Percentiles rank a stretch among this genome's conserved stretches.
Evolutionary conservation across 2,888 invertebrate species (phyloP).

Genomic region (Meghimatium bilineatum): DNA sequence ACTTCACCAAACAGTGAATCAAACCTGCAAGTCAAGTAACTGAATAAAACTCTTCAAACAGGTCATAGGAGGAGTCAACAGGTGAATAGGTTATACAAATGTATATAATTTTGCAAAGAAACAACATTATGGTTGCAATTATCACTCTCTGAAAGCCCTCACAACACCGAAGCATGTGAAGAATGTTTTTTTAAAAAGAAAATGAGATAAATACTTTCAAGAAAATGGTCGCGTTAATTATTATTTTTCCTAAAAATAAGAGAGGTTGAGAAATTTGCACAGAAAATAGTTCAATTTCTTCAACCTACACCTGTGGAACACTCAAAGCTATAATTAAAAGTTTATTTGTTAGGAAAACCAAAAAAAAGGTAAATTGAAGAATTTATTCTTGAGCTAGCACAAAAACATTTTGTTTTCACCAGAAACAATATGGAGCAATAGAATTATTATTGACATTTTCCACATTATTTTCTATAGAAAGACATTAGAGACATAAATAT

Average conservation of each 20-base stretch:
- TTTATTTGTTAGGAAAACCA: background rate
- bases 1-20: background rate
- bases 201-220: background rate
- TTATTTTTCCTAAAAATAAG: background rate
- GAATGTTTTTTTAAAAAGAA: too few species aligned
- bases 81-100: background rate
- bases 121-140: background rate
- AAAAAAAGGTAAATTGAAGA: background rate
- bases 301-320: background rate
- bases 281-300: background rate
- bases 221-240: background rate
- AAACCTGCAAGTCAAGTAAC: slow-evolving; percentile 2
- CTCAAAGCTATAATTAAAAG: slow-evolving; percentile 5
- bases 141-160: background rate
- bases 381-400: background rate
- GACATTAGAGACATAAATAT: too few species aligned
- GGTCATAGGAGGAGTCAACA: slow-evolving; percentile 2
- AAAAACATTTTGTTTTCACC: background rate
- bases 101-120: background rate
- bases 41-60: slow-evolving; percentile 13
- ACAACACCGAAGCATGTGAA: background rate
- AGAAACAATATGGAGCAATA: background rate
- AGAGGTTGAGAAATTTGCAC: background rate
- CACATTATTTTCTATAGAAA: background rate
- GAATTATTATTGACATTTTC: background rate